Evolutionary conservation across 2,113 vertebrate species (phyloP).

Genomic region (Prolemur simus): DNA sequence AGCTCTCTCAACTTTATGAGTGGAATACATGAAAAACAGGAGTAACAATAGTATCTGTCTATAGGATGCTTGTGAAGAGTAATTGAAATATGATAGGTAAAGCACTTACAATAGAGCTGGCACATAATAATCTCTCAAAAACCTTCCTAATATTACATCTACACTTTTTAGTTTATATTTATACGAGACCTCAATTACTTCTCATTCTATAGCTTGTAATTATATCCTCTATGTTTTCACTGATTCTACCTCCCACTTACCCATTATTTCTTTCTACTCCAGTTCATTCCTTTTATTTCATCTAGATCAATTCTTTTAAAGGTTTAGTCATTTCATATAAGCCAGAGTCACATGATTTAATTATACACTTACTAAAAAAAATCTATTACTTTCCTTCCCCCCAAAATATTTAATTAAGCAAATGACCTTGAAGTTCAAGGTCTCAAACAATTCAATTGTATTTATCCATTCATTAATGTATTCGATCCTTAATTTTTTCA

Average conservation of each 20-base stretch:
- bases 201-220: neutral
- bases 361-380: neutral
- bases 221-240: neutral
- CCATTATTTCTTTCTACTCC: neutral
- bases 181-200: neutral
- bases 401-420: neutral
- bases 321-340: neutral
- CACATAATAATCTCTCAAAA: neutral
- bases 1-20: rapidly evolving
- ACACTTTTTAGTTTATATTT: neutral
- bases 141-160: too few species aligned
- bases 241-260: neutral
- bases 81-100: neutral
- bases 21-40: neutral
- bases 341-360: neutral
- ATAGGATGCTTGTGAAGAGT: neutral
- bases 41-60: neutral
- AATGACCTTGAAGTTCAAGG: neutral
- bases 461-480: neutral
- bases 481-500: neutral
- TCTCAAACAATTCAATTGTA: neutral
- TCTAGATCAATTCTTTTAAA: neutral
- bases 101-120: neutral
- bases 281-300: neutral
- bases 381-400: neutral